phyloP scores from a whole-genome alignment of 1,140 invertebrate genomes.

The Ceratina australensis region DNA sequence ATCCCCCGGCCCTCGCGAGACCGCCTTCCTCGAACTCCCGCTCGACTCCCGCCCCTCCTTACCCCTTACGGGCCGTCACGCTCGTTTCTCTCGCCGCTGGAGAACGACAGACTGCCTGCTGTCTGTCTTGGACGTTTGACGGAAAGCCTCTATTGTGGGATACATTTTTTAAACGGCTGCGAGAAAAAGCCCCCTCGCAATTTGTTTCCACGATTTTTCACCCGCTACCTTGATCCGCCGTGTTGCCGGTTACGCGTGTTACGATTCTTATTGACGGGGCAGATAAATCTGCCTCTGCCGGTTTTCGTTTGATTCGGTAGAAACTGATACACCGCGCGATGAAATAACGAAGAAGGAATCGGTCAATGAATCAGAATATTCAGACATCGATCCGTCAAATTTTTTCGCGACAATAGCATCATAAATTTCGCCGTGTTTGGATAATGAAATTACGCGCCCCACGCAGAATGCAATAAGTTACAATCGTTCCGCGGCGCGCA shows the following conservation, averaged over 20 bases:
- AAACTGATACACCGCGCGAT: too few relatives aligned
- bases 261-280: background rate
- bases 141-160: constrained; percentile 66
- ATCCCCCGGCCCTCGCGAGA: constrained; percentile 67
- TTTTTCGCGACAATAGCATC: background rate
- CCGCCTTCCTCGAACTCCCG: constrained; percentile 47
- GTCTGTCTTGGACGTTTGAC: constrained; percentile 67
- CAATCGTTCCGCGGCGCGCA: background rate
- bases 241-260: too few relatives aligned
- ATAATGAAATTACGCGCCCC: background rate
- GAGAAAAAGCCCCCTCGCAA: constrained; percentile 25
- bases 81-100: constrained; percentile 18
- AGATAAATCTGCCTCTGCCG: too few relatives aligned
- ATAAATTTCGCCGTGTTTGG: background rate
- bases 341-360: background rate
- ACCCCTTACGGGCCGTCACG: constrained; percentile 20
- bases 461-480: background rate
- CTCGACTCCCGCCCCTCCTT: too few relatives aligned
- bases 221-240: background rate
- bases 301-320: too few relatives aligned
- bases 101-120: constrained; percentile 18
- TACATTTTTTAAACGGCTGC: constrained; percentile 65
- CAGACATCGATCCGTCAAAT: background rate
- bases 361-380: too few relatives aligned
- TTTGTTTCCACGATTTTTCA: constrained; percentile 39